A percentile compares a stretch with the other conserved stretches of the same genome.
These are phyloP conservation scores for Caenorhabditis inopinata DNA, from an alignment of 1,140 invertebrate species.

Conservation along the genomic window DNA sequence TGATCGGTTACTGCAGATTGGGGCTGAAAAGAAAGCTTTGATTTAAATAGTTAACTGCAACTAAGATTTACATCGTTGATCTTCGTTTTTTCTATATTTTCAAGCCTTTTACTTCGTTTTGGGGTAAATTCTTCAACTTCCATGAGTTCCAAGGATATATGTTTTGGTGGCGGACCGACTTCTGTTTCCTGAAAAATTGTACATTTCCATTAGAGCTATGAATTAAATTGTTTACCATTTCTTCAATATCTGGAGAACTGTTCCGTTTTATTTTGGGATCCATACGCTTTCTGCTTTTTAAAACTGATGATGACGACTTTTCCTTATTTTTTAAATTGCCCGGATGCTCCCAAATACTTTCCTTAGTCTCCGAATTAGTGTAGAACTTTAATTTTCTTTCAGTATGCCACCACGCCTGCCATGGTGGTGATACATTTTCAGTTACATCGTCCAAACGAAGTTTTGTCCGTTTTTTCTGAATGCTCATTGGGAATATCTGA, in stretches of 20 bases:
- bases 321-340: background rate
- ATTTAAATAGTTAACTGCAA: too few species aligned
- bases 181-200: background rate
- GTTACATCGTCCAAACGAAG: background rate
- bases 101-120: background rate
- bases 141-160: background rate
- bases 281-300: background rate
- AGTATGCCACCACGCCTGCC: background rate
- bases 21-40: too few species aligned
- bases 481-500: background rate
- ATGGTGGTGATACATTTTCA: background rate
- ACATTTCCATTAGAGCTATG: background rate
- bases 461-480: background rate
- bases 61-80: too few species aligned
- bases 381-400: background rate
- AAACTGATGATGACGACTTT: background rate
- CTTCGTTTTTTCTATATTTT: too few species aligned
- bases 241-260: background rate
- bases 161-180: background rate
- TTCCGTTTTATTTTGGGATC: background rate
- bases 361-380: background rate
- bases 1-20: background rate
- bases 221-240: background rate
- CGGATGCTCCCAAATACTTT: conserved; percentile 2
- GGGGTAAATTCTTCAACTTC: background rate